Conservation (phyloP, 1,140 invertebrate species). For the Diploscapter pachys region DNA sequence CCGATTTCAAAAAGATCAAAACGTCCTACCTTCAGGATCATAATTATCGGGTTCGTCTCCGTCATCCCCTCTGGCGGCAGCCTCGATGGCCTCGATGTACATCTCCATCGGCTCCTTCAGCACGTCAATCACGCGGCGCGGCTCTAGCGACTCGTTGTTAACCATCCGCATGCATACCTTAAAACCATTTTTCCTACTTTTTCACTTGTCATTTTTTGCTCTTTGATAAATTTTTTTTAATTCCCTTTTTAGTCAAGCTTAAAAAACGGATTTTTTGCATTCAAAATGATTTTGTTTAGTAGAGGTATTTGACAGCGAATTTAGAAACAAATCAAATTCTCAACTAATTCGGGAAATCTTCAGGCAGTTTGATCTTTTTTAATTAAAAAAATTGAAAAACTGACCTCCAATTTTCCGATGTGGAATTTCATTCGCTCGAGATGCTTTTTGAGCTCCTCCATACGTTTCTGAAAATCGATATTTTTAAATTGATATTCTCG, state of each 20-base stretch:
- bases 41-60: constrained; percentile 69
- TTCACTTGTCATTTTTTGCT: not conserved
- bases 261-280: no score
- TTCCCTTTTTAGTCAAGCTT: not conserved
- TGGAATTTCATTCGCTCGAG: constrained; percentile 93
- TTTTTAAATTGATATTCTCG: no score
- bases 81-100: constrained; percentile 66
- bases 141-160: constrained; percentile 93
- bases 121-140: constrained; percentile 68
- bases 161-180: constrained; percentile 82
- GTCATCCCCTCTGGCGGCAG: constrained; percentile 79
- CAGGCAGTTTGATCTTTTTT: no score
- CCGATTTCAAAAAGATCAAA: constrained; percentile 13
- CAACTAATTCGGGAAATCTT: no score
- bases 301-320: not conserved
- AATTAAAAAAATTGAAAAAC: no score
- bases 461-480: constrained; percentile 67
- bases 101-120: constrained; percentile 61
- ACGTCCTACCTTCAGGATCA: constrained; percentile 50
- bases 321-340: no score
- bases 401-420: constrained; percentile 87
- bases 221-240: not conserved
- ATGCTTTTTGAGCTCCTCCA: constrained; percentile 84
- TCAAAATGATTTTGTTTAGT: not conserved
- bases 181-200: not conserved